A percentile compares a stretch with the other conserved stretches of the same genome.
These are phyloP conservation scores for Chymomyza amoena DNA, from an alignment of 2,888 invertebrate species.

Conservation along the genomic window DNA sequence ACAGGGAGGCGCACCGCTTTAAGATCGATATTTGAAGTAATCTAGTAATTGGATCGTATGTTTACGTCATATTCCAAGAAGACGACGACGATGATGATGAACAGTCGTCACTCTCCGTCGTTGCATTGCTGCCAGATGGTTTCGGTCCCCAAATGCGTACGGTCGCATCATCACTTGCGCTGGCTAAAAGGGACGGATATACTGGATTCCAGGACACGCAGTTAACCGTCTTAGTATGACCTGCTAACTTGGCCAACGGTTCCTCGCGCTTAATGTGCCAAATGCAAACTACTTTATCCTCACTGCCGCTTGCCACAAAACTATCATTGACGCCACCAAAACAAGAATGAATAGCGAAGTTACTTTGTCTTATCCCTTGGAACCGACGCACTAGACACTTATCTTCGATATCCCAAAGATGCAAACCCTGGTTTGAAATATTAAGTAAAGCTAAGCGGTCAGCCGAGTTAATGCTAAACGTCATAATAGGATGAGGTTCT, in stretches of 20 bases:
- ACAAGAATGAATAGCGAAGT: conserved; percentile 98
- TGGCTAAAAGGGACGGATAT: conserved; percentile 94
- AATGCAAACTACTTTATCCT: conserved; percentile 94
- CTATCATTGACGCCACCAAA: conserved; percentile 98
- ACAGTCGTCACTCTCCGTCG: conserved; percentile 78
- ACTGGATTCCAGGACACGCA: conserved; percentile 99
- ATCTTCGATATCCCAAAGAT: conserved; percentile 97
- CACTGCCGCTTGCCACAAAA: conserved; percentile 98
- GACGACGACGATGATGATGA: conserved; percentile 79
- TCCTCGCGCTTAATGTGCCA: conserved; percentile 96
- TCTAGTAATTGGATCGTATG: conserved; percentile 43
- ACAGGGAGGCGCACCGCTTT: conserved; percentile 49
- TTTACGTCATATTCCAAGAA: conserved; percentile 78
- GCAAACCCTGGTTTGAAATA: conserved; percentile 97
- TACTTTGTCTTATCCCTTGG: conserved; percentile 97
- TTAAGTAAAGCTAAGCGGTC: conserved; percentile 94
- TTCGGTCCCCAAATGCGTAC: conserved; percentile 96
- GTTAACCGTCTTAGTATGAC: conserved; percentile 97
- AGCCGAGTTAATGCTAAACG: conserved; percentile 93
- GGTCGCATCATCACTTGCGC: conserved; percentile 97
- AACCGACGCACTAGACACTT: conserved; percentile 93
- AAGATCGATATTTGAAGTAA: conserved; percentile 61
- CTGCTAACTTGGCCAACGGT: conserved; percentile 92
- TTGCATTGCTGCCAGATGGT: conserved; percentile 72
- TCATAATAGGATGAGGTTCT: conserved; percentile 98